These are phyloP conservation scores for Macrophya annulata DNA, from an alignment of 2,888 invertebrate genomes.

Conservation along the genomic window DNA sequence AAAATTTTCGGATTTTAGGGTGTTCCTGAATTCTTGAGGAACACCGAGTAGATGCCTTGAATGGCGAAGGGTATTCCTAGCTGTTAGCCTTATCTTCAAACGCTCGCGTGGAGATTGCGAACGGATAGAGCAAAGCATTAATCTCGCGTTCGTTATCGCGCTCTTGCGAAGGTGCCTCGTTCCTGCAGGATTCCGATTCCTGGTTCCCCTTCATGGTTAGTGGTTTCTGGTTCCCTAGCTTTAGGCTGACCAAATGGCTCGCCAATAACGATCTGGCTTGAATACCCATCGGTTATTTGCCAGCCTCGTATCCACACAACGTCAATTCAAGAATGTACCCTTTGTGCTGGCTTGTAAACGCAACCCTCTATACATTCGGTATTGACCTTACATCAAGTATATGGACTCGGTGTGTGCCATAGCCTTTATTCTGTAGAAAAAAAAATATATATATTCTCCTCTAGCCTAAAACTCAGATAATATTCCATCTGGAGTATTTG, in stretches of 20 bases:
- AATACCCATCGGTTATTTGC: conserved; percentile 45
- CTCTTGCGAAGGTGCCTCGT: conserved; percentile 24
- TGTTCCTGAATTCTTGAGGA: background rate
- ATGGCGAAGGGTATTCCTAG: conserved; percentile 31
- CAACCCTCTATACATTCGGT: background rate
- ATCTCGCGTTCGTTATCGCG: conserved; percentile 50
- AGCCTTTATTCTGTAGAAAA: background rate
- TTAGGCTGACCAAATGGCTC: conserved; percentile 41
- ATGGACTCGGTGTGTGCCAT: background rate
- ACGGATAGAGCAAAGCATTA: conserved; percentile 46
- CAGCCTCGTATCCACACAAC: conserved; percentile 27
- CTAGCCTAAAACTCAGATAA: background rate
- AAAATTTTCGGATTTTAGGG: background rate
- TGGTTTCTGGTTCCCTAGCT: conserved; percentile 16
- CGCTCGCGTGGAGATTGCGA: conserved; percentile 46
- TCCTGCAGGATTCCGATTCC: conserved; percentile 10
- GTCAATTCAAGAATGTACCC: conserved; percentile 25
- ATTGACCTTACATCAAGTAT: conserved; percentile 19
- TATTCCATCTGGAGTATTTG: conserved; percentile 24
- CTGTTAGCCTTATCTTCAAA: conserved; percentile 45
- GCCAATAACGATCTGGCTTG: conserved; percentile 40
- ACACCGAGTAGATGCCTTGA: background rate
- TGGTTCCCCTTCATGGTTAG: conserved; percentile 8
- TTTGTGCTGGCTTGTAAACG: conserved; percentile 20
- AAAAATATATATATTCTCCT: background rate